These are phyloP conservation scores for Alviniconcha marisindica DNA, from an alignment of 1,140 invertebrate species.

Conservation along the genomic window DNA sequence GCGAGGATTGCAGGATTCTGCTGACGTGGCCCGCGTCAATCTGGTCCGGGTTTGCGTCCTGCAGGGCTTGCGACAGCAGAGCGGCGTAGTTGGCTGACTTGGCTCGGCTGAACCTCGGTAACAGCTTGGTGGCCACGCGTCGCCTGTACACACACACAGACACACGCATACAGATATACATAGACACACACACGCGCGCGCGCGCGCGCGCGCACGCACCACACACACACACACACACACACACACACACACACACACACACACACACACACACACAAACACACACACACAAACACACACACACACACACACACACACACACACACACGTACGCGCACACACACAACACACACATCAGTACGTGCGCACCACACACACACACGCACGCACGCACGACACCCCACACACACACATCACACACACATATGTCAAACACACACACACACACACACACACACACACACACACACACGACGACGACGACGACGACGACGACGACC, in stretches of 20 bases:
- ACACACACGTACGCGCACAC: background rate
- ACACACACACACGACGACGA: background rate
- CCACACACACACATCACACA: background rate
- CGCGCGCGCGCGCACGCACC: background rate
- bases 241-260: slow-evolving; percentile 9
- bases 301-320: slow-evolving; percentile 35
- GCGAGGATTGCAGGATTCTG: slow-evolving; percentile 2
- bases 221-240: background rate
- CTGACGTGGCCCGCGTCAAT: slow-evolving; percentile 6
- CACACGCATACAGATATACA: background rate
- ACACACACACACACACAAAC: slow-evolving; percentile 33
- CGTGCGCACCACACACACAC: background rate
- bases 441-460: background rate
- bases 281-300: too few species aligned
- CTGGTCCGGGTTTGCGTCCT: slow-evolving; percentile 12
- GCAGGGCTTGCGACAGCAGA: background rate
- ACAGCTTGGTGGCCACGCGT: slow-evolving; percentile 18
- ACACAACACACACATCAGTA: background rate
- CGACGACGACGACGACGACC: too few species aligned
- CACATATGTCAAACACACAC: too few species aligned
- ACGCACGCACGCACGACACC: background rate
- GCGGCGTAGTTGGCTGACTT: slow-evolving; percentile 35
- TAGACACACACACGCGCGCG: background rate
- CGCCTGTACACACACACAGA: background rate
- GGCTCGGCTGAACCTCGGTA: slow-evolving; percentile 33